Conservation (phyloP, 2,113 vertebrate genomes). For the Passer domesticus region DNA sequence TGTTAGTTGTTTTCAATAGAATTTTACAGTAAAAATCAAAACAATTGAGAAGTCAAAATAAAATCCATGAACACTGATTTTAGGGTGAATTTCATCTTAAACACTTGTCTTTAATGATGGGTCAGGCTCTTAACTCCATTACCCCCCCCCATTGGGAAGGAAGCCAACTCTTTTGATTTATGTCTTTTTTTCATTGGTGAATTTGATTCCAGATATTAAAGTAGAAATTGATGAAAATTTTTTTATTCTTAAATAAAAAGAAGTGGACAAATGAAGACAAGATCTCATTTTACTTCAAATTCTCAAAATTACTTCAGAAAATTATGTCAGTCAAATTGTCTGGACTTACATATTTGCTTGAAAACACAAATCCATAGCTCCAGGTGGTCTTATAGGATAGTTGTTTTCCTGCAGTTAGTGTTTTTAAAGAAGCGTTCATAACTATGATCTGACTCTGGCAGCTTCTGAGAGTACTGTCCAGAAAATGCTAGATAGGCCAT, state of each 20-base stretch:
- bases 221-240: not conserved
- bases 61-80: not conserved
- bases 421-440: conserved; percentile 28
- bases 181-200: not conserved
- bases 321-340: not conserved
- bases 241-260: not conserved
- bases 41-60: not conserved
- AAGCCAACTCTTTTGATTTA: not conserved
- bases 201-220: not conserved
- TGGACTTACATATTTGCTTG: not conserved
- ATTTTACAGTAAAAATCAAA: not conserved
- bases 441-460: not conserved
- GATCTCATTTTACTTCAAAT: not conserved
- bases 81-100: not conserved
- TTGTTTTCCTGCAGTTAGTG: conserved; percentile 37
- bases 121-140: not conserved
- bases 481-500: not conserved
- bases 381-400: not conserved
- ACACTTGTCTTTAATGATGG: not conserved
- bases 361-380: conserved; percentile 7
- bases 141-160: not conserved
- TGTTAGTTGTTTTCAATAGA: not conserved
- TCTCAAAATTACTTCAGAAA: not conserved
- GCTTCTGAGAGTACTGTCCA: not conserved
- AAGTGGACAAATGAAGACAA: not conserved